These are phyloP conservation scores for Nesidiocoris tenuis DNA, from an alignment of 2,888 invertebrate species.

Conservation along the genomic window DNA sequence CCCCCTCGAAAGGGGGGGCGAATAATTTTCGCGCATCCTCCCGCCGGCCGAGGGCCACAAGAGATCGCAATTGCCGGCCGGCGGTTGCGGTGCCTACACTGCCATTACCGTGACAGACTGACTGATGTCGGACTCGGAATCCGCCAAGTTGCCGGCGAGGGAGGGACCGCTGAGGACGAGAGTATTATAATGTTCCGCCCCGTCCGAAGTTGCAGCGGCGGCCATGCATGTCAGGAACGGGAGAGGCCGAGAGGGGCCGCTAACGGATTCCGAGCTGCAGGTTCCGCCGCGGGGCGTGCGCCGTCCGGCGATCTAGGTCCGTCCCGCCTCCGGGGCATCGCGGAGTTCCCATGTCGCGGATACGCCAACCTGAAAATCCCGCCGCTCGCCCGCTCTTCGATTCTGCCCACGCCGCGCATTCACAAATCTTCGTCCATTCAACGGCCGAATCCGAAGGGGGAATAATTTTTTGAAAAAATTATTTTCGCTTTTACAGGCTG, in stretches of 20 bases:
- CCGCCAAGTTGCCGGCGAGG: neutral
- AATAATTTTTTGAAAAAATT: too few relatives aligned
- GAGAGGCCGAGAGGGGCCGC: conserved; percentile 15
- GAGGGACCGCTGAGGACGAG: neutral
- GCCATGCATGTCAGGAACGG: neutral
- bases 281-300: neutral
- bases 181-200: conserved; percentile 17
- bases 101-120: conserved; percentile 14
- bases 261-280: conserved; percentile 19
- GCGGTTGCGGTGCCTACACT: neutral
- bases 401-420: neutral
- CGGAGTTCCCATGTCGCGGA: neutral
- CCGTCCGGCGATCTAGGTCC: neutral
- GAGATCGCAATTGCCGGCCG: too few relatives aligned
- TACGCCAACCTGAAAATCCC: neutral
- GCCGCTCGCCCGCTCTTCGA: neutral
- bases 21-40: too few relatives aligned
- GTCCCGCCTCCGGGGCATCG: neutral
- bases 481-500: too few relatives aligned
- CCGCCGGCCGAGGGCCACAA: too few relatives aligned
- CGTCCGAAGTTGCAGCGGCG: conserved; percentile 1
- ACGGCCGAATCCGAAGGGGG: too few relatives aligned
- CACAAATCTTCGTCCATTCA: too few relatives aligned
- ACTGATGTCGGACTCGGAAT: conserved; percentile 7
- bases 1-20: too few relatives aligned